A percentile compares a stretch with the other conserved stretches of the same genome.
Evolutionary conservation across 2,888 invertebrate species (phyloP).

Genomic region (Eupithecia abbreviata): DNA sequence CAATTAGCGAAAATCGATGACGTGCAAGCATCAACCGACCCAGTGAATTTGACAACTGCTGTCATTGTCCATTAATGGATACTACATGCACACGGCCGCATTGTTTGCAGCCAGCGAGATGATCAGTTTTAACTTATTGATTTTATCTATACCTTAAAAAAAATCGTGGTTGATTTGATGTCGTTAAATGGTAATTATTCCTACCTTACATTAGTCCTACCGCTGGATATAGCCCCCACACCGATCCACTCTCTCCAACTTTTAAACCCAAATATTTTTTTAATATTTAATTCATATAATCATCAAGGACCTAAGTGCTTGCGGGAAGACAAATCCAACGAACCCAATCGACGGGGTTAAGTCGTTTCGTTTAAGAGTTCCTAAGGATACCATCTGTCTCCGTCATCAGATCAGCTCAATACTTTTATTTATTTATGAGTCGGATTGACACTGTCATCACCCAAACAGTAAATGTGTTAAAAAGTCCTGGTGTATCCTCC

Average conservation of each 20-base stretch:
- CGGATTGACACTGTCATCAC: no score
- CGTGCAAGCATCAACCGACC: constrained; percentile 62
- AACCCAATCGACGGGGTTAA: no score
- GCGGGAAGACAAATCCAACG: no score
- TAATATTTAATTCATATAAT: no score
- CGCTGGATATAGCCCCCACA: neutral
- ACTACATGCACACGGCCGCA: constrained; percentile 17
- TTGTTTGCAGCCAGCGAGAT: constrained; percentile 21
- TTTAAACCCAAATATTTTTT: neutral
- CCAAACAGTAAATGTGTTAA: no score
- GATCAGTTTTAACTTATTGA: constrained; percentile 6
- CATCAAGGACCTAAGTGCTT: no score
- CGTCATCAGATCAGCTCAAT: no score
- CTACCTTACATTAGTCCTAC: no score
- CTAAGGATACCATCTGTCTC: no score
- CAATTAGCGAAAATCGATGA: constrained; percentile 77
- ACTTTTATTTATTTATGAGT: no score
- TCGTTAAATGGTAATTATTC: neutral
- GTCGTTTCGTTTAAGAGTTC: no score
- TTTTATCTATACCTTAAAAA: neutral
- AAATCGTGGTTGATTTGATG: neutral
- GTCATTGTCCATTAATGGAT: constrained; percentile 49
- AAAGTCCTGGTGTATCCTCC: no score
- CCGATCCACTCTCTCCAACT: neutral
- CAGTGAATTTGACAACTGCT: constrained; percentile 70